phyloP scores from a whole-genome alignment of 2,797 vertebrate species.

The Menidia menidia region DNA sequence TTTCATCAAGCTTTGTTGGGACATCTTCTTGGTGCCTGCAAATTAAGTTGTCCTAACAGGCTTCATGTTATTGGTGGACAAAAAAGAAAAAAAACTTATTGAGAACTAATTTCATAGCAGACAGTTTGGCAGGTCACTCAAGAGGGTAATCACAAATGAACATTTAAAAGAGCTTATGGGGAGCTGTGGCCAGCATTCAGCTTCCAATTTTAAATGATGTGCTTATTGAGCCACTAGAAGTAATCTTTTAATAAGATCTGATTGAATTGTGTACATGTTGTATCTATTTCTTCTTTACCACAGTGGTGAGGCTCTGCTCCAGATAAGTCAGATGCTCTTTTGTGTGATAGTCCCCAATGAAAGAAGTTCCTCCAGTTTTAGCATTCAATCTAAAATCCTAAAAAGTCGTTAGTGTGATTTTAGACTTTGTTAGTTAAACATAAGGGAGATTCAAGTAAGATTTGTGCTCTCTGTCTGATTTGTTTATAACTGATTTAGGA shows the following conservation, averaged over 20 bases:
- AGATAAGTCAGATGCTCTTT: not conserved
- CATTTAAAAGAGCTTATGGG: not conserved
- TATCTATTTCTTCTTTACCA: not conserved
- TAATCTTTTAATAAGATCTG: not conserved
- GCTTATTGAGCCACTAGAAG: not conserved
- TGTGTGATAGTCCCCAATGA: not conserved
- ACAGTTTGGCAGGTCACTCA: not conserved
- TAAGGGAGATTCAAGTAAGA: not conserved
- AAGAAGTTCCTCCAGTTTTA: not conserved
- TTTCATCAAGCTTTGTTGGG: not conserved
- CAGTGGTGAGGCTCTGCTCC: not conserved
- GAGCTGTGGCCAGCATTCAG: not conserved
- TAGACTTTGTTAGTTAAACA: not conserved
- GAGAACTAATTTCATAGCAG: not conserved
- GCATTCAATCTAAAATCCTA: no score
- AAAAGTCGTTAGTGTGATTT: not conserved
- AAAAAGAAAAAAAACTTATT: not conserved
- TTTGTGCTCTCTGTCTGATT: not conserved
- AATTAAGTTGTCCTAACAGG: not conserved
- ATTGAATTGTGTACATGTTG: not conserved
- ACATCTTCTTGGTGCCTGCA: not conserved
- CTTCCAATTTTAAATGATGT: constrained; percentile 9
- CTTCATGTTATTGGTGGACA: not conserved
- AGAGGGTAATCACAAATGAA: not conserved
- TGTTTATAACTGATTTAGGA: not conserved